Conservation (phyloP, 2,888 invertebrate genomes). For the Horisme vitalbata region DNA sequence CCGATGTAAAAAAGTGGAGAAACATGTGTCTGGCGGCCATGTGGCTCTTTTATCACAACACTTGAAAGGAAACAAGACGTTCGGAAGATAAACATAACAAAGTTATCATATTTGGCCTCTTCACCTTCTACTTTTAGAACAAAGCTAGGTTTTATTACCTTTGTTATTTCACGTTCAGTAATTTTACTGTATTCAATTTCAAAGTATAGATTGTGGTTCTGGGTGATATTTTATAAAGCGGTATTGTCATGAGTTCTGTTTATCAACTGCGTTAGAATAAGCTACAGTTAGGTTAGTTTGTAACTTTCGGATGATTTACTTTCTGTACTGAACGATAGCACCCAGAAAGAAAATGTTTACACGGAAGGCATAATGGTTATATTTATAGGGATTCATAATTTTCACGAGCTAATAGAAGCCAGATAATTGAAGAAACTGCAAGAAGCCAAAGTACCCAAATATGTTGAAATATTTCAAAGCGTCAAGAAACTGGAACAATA, state of each 20-base stretch:
- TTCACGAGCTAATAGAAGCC: too few species aligned
- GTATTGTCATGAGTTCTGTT: slow-evolving; percentile 1
- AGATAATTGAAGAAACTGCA: too few species aligned
- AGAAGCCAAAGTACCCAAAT: too few species aligned
- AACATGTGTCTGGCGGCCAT: slow-evolving; percentile 65
- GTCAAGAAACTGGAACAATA: slow-evolving; percentile 40
- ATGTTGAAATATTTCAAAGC: slow-evolving; percentile 35
- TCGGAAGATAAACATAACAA: slow-evolving; percentile 42
- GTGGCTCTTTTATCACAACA: slow-evolving; percentile 63
- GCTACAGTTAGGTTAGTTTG: slow-evolving; percentile 11
- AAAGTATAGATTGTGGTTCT: not conserved
- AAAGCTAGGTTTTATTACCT: slow-evolving; percentile 24
- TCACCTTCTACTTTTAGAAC: slow-evolving; percentile 26
- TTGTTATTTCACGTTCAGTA: slow-evolving; percentile 6
- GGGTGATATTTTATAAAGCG: not conserved
- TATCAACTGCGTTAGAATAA: slow-evolving; percentile 5
- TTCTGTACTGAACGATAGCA: slow-evolving; percentile 21
- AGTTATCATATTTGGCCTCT: slow-evolving; percentile 36
- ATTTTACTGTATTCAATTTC: slow-evolving; percentile 2
- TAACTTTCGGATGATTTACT: slow-evolving; percentile 41
- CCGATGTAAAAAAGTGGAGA: slow-evolving; percentile 47
- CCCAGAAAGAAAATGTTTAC: too few species aligned
- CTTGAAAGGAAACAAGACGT: slow-evolving; percentile 52
- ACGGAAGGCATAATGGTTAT: too few species aligned
- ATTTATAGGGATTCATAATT: too few species aligned